Base-by-base conservation (phyloP, 2,888 invertebrate species). In the Scaptomyza flava region DNA sequence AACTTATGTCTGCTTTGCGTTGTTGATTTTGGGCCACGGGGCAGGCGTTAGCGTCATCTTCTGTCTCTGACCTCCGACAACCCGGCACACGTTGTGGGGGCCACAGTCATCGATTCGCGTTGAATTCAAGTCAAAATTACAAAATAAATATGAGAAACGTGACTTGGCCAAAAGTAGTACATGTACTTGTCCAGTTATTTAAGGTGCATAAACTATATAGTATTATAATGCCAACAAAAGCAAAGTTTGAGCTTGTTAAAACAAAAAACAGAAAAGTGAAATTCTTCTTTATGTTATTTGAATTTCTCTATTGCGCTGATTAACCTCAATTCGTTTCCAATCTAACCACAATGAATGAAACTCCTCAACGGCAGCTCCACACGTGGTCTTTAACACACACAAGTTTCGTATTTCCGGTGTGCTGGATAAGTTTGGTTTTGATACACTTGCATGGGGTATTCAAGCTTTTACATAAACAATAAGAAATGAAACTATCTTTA, bases 131-230 rank as follows among this genome's bases (percentile, higher is more conserved):
- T 51, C 34, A 52, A 66, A 86, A 75, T 69, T 80, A 66, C 68
- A 68, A 83, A 78, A 81, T 73, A 81, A 83, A 81, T 83, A 83
- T 61, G 63, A 73, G 17, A 86, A 82, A 78, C 82, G 82, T 82
- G 82, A 82, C 87, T 75, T 6, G 56, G 56, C 47, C 27, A 41
- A 41, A 70, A 59, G 53, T 45, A 38, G 34, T 36, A 53, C 20
- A 54, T 53, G 17, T 62, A 52, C 31, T 48, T 50, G 9, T 46
- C 47, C 11, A 46, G 12, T 9, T 36, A 46, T 46, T 47, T 23
- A 34, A 43, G 20, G 33, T 51, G 27, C 60, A 52, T 41, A 20
- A 9, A n/a, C 34, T 48, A 27, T 45, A n/a, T 52, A 14, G 27
- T 27, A 4, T n/a, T n/a, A n/a, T n/a, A n/a, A n/a, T n/a, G n/a